phyloP scores from a whole-genome alignment of 2,888 invertebrate species.

The Mesorhabditis sp. region DNA sequence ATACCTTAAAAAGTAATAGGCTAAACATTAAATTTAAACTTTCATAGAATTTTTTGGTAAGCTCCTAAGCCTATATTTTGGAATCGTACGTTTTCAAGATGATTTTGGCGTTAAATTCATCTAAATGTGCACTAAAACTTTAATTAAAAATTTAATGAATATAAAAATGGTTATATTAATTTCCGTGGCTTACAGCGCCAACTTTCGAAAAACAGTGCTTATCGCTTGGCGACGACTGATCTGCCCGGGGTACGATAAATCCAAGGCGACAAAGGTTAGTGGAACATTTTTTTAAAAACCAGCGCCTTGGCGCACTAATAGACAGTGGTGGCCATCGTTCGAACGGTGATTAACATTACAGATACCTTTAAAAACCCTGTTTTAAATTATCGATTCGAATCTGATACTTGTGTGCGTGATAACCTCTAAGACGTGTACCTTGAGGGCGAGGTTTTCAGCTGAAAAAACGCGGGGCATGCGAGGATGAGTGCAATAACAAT shows the following conservation, averaged over 20 bases:
- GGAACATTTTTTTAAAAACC: too few species aligned
- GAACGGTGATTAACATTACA: too few species aligned
- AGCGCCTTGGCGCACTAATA: too few species aligned
- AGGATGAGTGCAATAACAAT: too few species aligned
- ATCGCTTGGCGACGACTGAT: slow-evolving; percentile 48
- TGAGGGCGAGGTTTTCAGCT: too few species aligned
- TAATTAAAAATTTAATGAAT: not conserved
- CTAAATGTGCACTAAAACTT: not conserved
- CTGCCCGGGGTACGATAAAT: slow-evolving; percentile 21
- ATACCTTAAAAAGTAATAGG: not conserved
- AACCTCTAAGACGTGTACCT: too few species aligned
- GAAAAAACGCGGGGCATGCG: too few species aligned
- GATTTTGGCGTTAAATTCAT: not conserved
- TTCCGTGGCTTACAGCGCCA: slow-evolving; percentile 42
- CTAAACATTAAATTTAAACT: not conserved
- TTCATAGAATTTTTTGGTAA: not conserved
- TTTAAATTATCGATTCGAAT: too few species aligned
- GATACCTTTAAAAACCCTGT: too few species aligned
- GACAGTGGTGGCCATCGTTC: too few species aligned
- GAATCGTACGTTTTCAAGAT: not conserved
- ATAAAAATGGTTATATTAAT: not conserved
- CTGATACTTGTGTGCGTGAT: too few species aligned
- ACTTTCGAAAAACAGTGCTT: slow-evolving; percentile 53
- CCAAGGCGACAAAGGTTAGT: slow-evolving; percentile 11
- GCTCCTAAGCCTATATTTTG: not conserved